A percentile compares a stretch with the other conserved stretches of the same genome.
These are phyloP conservation scores for Metridium senile DNA, from an alignment of 92 coral and sea anemone species.

Conservation along the genomic window DNA sequence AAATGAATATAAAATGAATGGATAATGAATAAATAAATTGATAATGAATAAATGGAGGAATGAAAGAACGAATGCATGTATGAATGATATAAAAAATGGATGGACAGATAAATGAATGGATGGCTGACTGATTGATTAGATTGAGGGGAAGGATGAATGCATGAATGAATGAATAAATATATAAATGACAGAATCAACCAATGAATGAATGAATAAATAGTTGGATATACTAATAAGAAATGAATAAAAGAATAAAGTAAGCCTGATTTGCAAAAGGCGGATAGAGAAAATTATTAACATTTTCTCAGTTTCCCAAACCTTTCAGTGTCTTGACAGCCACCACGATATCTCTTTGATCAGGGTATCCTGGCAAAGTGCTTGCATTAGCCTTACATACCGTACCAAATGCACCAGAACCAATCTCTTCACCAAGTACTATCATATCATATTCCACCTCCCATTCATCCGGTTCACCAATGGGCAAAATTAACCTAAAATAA, in stretches of 20 bases:
- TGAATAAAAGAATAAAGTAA: too few species aligned
- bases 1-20: too few species aligned
- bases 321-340: constrained; percentile 82
- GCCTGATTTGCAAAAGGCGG: too few species aligned
- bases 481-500: constrained; percentile 15
- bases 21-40: too few species aligned
- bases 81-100: neutral
- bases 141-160: neutral
- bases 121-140: neutral
- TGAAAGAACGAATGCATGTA: neutral
- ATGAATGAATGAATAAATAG: neutral
- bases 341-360: constrained; percentile 64
- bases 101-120: neutral
- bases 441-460: constrained; percentile 71
- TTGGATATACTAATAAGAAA: neutral
- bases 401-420: constrained; percentile 91
- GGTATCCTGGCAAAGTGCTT: constrained; percentile 62
- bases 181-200: neutral
- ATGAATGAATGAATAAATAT: neutral
- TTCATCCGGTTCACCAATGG: constrained; percentile 66
- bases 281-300: too few species aligned
- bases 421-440: constrained; percentile 63
- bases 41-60: neutral
- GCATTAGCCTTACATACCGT: constrained; percentile 77
- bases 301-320: constrained; percentile 31